These are phyloP conservation scores for Falco novaeseelandiae DNA, from an alignment of 2,797 vertebrate species.

Conservation along the genomic window DNA sequence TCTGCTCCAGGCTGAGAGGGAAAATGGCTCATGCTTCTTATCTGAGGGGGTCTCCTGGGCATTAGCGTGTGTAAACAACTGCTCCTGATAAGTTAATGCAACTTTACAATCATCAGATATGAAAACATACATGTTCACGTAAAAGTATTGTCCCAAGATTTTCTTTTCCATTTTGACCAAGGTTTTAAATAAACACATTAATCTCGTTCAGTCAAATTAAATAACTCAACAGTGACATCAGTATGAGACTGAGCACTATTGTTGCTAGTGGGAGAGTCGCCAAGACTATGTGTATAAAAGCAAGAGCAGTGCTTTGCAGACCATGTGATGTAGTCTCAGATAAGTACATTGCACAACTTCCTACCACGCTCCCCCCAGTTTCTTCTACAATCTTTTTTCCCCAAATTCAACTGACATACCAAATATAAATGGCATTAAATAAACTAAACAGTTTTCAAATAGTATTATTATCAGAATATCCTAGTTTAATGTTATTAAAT, in stretches of 20 bases:
- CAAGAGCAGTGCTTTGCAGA: slow-evolving; percentile 19
- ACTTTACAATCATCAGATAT: slow-evolving; percentile 52
- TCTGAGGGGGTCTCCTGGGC: slow-evolving; percentile 29
- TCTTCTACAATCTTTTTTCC: slow-evolving; percentile 1
- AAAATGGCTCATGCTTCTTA: slow-evolving; percentile 49
- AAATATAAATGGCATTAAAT: slow-evolving; percentile 23
- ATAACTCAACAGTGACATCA: slow-evolving; percentile 75
- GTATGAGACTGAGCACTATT: slow-evolving; percentile 65
- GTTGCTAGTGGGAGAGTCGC: slow-evolving; percentile 64
- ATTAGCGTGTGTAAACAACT: slow-evolving; percentile 46
- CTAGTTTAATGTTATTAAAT: slow-evolving; percentile 27
- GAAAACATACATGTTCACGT: slow-evolving; percentile 57
- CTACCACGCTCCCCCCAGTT: background rate
- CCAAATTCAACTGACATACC: background rate
- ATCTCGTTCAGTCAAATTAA: slow-evolving; percentile 73
- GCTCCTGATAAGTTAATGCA: slow-evolving; percentile 64
- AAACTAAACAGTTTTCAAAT: slow-evolving; percentile 27
- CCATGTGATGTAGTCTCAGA: slow-evolving; percentile 24
- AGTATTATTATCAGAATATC: slow-evolving; percentile 11
- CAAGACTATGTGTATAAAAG: slow-evolving; percentile 61
- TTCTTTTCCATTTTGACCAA: slow-evolving; percentile 65
- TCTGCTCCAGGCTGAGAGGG: background rate
- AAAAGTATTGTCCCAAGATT: slow-evolving; percentile 37
- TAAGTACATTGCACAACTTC: slow-evolving; percentile 48
- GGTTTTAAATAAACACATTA: slow-evolving; percentile 76